Conservation (phyloP, 2,113 vertebrate genomes). For the Malaclemys terrapin region DNA sequence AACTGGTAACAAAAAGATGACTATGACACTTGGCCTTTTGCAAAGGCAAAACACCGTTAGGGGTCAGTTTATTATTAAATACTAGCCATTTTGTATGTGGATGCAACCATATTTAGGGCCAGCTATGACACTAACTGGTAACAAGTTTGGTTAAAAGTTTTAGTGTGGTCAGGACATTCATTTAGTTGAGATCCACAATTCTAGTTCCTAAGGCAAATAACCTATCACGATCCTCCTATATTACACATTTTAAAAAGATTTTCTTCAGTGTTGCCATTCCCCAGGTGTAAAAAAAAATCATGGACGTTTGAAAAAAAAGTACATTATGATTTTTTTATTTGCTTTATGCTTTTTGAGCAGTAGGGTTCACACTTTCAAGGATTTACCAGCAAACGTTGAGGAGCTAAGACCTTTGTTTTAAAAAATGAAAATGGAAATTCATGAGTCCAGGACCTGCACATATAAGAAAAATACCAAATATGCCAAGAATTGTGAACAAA, state of each 20-base stretch:
- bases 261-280: neutral
- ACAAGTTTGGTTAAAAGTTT: neutral
- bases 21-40: neutral
- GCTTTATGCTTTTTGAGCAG: neutral
- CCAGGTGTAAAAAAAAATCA: neutral
- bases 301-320: neutral
- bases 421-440: neutral
- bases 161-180: neutral
- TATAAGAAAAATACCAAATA: neutral
- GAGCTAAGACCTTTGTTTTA: neutral
- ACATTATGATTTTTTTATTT: neutral
- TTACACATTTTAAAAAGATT: neutral
- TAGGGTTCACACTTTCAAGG: neutral
- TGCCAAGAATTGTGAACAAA: neutral
- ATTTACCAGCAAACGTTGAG: neutral
- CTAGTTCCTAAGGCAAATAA: neutral
- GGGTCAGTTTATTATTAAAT: neutral
- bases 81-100: neutral
- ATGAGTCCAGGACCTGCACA: neutral
- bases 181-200: neutral
- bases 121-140: neutral
- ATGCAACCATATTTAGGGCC: neutral
- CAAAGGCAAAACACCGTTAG: neutral
- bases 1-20: neutral
- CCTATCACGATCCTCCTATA: neutral